Evolutionary conservation across 2,888 invertebrate genomes (phyloP), one percentile per base, ranked within the genome.

Genomic region (Synanthedon tipuliformis): DNA sequence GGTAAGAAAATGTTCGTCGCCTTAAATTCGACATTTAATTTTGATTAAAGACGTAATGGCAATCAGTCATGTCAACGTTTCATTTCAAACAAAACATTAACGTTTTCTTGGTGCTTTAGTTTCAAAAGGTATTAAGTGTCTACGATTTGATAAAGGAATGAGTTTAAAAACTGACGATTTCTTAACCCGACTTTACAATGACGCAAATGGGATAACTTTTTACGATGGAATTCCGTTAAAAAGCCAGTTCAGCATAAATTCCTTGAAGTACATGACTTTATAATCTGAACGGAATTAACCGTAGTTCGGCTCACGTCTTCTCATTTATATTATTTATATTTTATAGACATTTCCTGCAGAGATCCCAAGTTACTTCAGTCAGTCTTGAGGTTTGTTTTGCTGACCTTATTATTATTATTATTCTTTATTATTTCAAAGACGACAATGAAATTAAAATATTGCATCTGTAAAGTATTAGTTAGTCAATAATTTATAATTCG

Each of bases 251-350:
- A 61, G 62, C 63, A 66, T 64, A 66, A 62, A 71, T 62, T 63
- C 61, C 41, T 23, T 13, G 51, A 60, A 57, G 60, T 63, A 65
- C 64, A 68, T 64, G 65, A 68, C 72, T 73, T 71, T 68, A 73
- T 63, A 65, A 66, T 59, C 60, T 64, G 61, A 56, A 61, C 59
- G 61, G 59, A 76, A 69, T 74, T 73, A 71, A 71, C 63, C 64
- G 64, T 63, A 70, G 65, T 66, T 63, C 61, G 65, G 64, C 68
- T 66, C 75, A 79, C 76, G 80, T 81, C 75, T 75, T 81, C 75
- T 75, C 80, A 81, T 82, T 81, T 79, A 79, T 81, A 81, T 78
- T 79, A 81, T n/a, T n/a, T n/a, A n/a, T n/a, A n/a, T 80, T 82
- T 80, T 82, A 81, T 80, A 79, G 78, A 74, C 73, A 69, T 76